Evolutionary conservation across 2,113 vertebrate genomes (phyloP).

Genomic region (Crotalus helleri): DNA sequence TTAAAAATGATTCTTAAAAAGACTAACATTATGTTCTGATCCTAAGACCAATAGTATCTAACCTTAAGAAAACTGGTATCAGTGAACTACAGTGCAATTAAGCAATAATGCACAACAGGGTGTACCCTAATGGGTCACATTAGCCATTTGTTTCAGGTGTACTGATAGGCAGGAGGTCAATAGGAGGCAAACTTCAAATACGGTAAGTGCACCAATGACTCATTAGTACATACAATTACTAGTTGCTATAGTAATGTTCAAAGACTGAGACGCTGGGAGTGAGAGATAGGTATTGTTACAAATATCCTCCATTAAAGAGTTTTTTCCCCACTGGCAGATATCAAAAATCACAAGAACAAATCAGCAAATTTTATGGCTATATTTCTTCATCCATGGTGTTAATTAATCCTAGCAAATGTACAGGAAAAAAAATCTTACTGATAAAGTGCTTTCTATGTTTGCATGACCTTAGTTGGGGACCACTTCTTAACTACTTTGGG

Average conservation of each 20-base stretch:
- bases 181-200: constrained; percentile 17
- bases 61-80: constrained; percentile 40
- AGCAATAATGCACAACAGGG: background rate
- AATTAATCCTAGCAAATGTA: background rate
- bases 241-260: constrained; percentile 16
- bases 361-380: background rate
- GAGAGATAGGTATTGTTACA: background rate
- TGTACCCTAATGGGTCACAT: constrained; percentile 33
- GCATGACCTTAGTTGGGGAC: too few species aligned
- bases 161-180: constrained; percentile 26
- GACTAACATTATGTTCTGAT: constrained; percentile 39
- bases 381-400: background rate
- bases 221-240: background rate
- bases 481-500: background rate
- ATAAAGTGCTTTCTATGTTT: background rate
- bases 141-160: constrained; percentile 17
- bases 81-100: constrained; percentile 26
- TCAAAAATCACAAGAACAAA: background rate
- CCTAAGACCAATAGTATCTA: constrained; percentile 36
- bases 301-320: background rate
- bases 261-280: background rate
- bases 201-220: background rate
- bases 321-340: background rate
- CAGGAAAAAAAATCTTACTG: background rate
- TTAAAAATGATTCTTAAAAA: constrained; percentile 44